A percentile compares a stretch with the other conserved stretches of the same genome.
These are phyloP conservation scores for Ametastegia equiseti DNA, from an alignment of 2,888 invertebrate species.

Conservation along the genomic window DNA sequence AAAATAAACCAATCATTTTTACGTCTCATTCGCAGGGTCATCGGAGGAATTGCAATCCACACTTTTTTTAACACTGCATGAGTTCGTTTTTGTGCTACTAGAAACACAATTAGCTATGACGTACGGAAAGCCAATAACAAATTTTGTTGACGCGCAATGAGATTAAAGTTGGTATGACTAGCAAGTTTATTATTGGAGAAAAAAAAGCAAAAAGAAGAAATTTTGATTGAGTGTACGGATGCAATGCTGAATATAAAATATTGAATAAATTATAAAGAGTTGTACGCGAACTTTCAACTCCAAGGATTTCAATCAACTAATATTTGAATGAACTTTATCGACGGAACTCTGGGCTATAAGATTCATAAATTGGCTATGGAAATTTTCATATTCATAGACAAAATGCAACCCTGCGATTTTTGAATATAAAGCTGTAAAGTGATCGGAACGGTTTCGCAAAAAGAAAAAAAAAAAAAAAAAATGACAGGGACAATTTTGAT, in stretches of 20 bases:
- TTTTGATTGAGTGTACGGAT: neutral
- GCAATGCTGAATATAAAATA: neutral
- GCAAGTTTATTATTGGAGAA: conserved; percentile 6
- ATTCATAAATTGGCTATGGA: neutral
- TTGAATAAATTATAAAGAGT: conserved; percentile 5
- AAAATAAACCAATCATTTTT: neutral
- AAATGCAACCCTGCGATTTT: neutral
- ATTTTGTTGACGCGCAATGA: neutral
- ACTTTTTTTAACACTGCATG: too few relatives aligned
- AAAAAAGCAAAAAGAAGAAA: too few relatives aligned
- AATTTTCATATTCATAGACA: neutral
- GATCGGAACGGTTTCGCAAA: too few relatives aligned
- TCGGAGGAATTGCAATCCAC: too few relatives aligned
- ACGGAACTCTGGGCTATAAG: neutral
- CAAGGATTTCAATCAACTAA: neutral
- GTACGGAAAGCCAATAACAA: neutral
- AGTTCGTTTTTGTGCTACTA: too few relatives aligned
- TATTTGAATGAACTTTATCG: neutral
- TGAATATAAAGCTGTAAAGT: conserved; percentile 21
- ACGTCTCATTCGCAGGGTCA: too few relatives aligned
- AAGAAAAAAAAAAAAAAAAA: neutral
- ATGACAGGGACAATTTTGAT: neutral
- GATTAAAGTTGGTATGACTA: neutral
- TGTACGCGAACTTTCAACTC: neutral
- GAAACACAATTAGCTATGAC: neutral